A percentile compares a stretch with the other conserved stretches of the same genome.
Evolutionary conservation across 1,140 invertebrate genomes (phyloP).

Genomic region (Papilio machaon): DNA sequence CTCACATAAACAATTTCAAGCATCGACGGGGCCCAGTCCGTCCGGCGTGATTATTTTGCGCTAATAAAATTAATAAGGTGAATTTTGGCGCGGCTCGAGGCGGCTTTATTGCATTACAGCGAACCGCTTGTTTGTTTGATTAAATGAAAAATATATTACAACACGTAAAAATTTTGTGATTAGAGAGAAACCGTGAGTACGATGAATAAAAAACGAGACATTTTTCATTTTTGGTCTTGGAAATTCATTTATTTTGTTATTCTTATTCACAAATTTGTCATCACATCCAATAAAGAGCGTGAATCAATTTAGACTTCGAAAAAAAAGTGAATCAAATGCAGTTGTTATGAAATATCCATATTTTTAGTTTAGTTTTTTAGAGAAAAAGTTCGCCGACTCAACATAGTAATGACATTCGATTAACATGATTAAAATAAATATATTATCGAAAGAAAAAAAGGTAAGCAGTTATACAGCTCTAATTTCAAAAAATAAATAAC

Average conservation of each 20-base stretch:
- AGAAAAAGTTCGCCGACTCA: no score
- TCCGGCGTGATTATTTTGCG: conserved; percentile 67
- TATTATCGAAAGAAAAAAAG: no score
- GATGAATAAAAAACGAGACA: background rate
- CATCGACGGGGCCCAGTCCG: conserved; percentile 56
- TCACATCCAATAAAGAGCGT: no score
- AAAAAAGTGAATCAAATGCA: no score
- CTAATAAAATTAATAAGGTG: conserved; percentile 76
- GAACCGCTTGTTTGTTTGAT: conserved; percentile 56
- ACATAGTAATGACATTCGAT: no score
- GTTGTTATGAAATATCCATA: no score
- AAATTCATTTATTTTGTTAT: background rate
- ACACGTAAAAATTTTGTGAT: conserved; percentile 19
- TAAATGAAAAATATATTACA: conserved; percentile 37
- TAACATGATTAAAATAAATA: no score
- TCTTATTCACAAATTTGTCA: no score
- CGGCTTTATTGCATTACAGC: conserved; percentile 66
- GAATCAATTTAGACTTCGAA: no score
- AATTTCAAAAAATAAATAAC: no score
- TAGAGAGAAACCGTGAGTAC: background rate
- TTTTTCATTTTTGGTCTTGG: background rate
- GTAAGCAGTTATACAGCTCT: no score
- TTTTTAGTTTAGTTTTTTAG: no score
- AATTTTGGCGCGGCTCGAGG: conserved; percentile 61
- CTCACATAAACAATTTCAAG: conserved; percentile 70